Evolutionary conservation across 1,140 invertebrate species (phyloP), one percentile per base, ranked within the genome.

Genomic region (Panagrolaimus sp.): DNA sequence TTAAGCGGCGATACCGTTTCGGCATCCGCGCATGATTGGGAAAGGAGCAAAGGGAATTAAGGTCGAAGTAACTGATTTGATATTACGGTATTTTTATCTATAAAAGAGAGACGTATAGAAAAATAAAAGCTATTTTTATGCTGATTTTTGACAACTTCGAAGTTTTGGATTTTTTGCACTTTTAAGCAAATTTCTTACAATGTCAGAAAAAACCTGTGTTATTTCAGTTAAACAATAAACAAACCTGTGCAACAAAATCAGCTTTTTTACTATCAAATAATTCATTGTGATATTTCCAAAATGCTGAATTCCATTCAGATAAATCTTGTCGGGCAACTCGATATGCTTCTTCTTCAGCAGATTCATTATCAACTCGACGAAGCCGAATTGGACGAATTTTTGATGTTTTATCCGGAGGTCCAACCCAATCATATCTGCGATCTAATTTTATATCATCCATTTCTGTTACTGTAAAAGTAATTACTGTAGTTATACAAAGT

Each of bases 391-490:
- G 69, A 24, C 79, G 63, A 67, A 79, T 79, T 63, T 76, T 76
- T 17, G 79, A 79, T 12, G 73, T 26, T 45, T 64, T 70, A 69
- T 80, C 77, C 45, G 79, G 73, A 8, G 78, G 78, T 43, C 79
- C 78, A 52, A 80, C 79, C 78, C 78, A 80, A 48, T 80, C 79
- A 65, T 71, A 80, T 47, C 79, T 67, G 5, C 63, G 47, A 68
- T 80, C 78, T 63, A 80, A 67, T 63, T 69, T 70, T 10, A 74
- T n/a, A n/a, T 64, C 28, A 9, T 43, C 63, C 28, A 32, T 43
- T 9, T 9, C 15, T 45, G 9, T 47, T 47, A 47, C 14, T n/a
- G 4, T 12, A 47, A 15, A 47, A n/a, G 2, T 1, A 47, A n/a
- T n/a, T n/a, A 47, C 14, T 21, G 17, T 47, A 21, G 14, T 47